Conservation (phyloP, 2,888 invertebrate species). For the Caradrina clavipalpis region DNA sequence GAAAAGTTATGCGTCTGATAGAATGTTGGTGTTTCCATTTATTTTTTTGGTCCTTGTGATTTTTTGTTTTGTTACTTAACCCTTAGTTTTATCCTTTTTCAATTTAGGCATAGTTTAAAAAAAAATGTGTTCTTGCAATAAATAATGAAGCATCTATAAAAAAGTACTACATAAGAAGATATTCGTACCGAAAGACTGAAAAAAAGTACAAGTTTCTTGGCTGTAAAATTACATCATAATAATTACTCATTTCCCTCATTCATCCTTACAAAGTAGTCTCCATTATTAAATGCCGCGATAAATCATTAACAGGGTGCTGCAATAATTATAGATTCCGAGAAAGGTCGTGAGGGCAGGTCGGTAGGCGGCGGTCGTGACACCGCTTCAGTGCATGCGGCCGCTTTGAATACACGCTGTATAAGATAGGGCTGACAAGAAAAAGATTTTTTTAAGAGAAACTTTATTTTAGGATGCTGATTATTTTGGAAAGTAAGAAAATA, state of each 20-base stretch:
- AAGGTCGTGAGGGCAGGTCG: constrained; percentile 60
- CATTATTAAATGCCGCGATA: constrained; percentile 48
- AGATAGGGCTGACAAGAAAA: constrained; percentile 51
- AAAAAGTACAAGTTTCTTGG: not conserved
- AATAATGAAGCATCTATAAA: too few species aligned
- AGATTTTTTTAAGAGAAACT: too few species aligned
- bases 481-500: not conserved
- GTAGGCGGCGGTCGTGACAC: constrained; percentile 62
- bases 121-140: too few species aligned
- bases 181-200: not conserved
- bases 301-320: constrained; percentile 63
- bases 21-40: not conserved
- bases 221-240: constrained; percentile 30
- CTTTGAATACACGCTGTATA: constrained; percentile 43
- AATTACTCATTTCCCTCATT: constrained; percentile 34
- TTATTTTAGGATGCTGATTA: not conserved
- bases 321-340: constrained; percentile 63
- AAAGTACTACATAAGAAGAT: not conserved
- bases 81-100: too few species aligned
- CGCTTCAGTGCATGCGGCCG: constrained; percentile 53
- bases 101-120: too few species aligned
- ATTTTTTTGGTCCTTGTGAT: not conserved
- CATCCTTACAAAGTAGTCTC: constrained; percentile 40
- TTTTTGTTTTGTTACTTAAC: not conserved
- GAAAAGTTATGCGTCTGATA: not conserved